Conservation (phyloP, 1,140 invertebrate species). For the Helicorthomorpha holstii region DNA sequence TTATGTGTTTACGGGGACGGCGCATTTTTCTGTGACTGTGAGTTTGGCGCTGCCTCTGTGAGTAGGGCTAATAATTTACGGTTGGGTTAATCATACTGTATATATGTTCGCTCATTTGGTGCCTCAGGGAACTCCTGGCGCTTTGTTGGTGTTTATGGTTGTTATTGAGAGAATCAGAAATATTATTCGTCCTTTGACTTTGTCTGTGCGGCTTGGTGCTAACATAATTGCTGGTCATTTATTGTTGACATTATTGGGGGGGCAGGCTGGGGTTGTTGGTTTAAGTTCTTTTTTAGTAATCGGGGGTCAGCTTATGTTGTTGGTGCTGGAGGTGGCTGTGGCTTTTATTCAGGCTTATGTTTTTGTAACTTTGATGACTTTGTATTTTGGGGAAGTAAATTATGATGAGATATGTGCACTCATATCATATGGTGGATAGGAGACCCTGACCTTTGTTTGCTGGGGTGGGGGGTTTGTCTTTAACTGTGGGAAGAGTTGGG, state of each 20-base stretch:
- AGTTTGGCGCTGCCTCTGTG: constrained; percentile 36
- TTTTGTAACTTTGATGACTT: constrained; percentile 30
- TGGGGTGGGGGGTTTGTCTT: constrained; percentile 1
- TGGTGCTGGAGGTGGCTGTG: constrained; percentile 32
- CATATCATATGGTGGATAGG: constrained; percentile 6
- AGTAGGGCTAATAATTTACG: constrained; percentile 37
- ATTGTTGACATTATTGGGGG: constrained; percentile 34
- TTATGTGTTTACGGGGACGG: constrained; percentile 44
- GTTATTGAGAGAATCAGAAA: constrained; percentile 27
- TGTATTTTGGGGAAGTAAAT: constrained; percentile 32
- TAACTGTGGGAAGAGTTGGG: background rate
- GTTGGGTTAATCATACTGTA: constrained; percentile 22
- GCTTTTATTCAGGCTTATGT: constrained; percentile 37
- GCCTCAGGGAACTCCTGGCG: constrained; percentile 34
- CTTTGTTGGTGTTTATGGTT: constrained; percentile 31
- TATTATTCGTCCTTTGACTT: constrained; percentile 39
- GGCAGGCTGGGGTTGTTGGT: constrained; percentile 17
- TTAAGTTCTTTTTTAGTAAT: constrained; percentile 25
- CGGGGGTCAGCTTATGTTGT: constrained; percentile 28
- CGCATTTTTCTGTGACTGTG: constrained; percentile 37
- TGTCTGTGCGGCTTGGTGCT: constrained; percentile 42
- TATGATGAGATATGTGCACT: constrained; percentile 1
- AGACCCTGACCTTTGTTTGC: constrained; percentile 8
- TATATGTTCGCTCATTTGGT: constrained; percentile 41
- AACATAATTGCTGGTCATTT: constrained; percentile 51